These are phyloP conservation scores for Trichonephila inaurata DNA, from an alignment of 1,140 invertebrate species.

Conservation along the genomic window DNA sequence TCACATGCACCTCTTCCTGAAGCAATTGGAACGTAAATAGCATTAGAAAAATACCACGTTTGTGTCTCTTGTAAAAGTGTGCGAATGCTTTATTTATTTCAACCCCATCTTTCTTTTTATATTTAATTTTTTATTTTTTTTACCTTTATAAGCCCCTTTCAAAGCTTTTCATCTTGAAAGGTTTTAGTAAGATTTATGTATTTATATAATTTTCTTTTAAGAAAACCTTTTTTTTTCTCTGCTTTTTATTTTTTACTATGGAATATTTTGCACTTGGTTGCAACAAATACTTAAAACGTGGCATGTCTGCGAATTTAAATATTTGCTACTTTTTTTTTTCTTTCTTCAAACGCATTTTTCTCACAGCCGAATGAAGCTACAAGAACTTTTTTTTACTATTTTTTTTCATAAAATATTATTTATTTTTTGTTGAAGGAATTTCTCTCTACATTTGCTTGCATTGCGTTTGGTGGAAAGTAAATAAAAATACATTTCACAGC, in stretches of 20 bases:
- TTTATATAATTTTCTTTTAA: constrained; percentile 68
- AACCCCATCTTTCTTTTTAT: neutral
- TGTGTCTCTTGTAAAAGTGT: constrained; percentile 23
- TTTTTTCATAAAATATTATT: neutral
- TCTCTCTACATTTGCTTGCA: neutral
- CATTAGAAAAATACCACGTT: constrained; percentile 63
- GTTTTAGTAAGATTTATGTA: constrained; percentile 72
- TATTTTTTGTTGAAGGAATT: neutral
- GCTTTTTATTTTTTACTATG: neutral
- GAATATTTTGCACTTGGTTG: constrained; percentile 66
- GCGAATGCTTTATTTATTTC: constrained; percentile 35
- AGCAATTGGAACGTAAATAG: constrained; percentile 72
- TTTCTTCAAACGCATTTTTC: neutral
- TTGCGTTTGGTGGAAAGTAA: neutral
- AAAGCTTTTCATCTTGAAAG: constrained; percentile 70
- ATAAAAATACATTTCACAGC: neutral
- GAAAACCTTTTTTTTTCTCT: neutral
- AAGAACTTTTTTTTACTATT: neutral
- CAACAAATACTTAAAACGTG: constrained; percentile 48
- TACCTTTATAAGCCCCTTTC: constrained; percentile 51
- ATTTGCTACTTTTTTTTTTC: constrained; percentile 39
- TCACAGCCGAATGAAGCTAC: constrained; percentile 2
- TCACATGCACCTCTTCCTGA: constrained; percentile 18
- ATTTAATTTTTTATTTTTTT: constrained; percentile 33
- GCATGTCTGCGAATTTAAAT: constrained; percentile 60